These are phyloP conservation scores for Tetranychus piercei DNA, from an alignment of 2,888 invertebrate genomes.

Conservation along the genomic window DNA sequence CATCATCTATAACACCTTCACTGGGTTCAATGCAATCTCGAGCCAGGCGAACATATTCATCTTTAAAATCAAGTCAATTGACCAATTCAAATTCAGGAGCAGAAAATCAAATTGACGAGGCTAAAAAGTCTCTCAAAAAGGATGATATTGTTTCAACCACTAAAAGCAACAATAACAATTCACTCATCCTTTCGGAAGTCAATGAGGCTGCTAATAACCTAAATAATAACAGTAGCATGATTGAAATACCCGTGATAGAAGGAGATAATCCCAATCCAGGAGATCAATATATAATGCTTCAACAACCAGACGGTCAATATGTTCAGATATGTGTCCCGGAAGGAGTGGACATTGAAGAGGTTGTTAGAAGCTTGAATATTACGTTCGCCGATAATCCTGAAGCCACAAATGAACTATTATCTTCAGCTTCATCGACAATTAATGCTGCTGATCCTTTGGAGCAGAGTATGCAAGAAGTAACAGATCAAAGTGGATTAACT, in stretches of 20 bases:
- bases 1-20: not conserved
- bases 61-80: not conserved
- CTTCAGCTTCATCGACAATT: not conserved
- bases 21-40: not conserved
- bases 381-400: not conserved
- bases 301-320: constrained; percentile 11
- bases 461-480: not conserved
- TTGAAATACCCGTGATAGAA: not conserved
- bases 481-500: not conserved
- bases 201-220: not conserved
- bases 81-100: not conserved
- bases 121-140: not conserved
- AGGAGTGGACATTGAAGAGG: constrained; percentile 12
- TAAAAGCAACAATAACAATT: not conserved
- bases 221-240: not conserved
- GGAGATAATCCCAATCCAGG: not conserved
- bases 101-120: not conserved
- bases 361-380: constrained; percentile 1
- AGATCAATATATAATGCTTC: constrained; percentile 8
- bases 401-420: not conserved
- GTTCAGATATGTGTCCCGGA: constrained; percentile 9
- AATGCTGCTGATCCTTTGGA: not conserved
- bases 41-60: not conserved
- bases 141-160: not conserved
- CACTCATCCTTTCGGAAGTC: too few relatives aligned